These are phyloP conservation scores for Globodera rostochiensis DNA, from an alignment of 1,140 invertebrate genomes.

Conservation along the genomic window DNA sequence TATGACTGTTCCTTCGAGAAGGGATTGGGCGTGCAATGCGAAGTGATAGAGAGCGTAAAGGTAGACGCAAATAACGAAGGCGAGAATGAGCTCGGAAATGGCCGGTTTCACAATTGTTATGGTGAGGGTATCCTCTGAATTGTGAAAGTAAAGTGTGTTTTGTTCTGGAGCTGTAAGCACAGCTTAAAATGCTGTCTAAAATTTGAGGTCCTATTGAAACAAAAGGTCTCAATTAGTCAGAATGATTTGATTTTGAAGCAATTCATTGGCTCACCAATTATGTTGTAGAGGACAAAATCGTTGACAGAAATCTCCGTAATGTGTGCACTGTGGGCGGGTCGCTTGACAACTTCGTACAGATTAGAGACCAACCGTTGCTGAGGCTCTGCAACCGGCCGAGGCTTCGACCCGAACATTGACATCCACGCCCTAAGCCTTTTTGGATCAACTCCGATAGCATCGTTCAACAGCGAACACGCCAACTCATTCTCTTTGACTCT, in stretches of 20 bases:
- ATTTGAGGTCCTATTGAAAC: no score
- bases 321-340: constrained; percentile 31
- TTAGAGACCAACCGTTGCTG: constrained; percentile 30
- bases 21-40: constrained; percentile 35
- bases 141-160: neutral
- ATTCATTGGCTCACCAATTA: constrained; percentile 31
- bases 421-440: constrained; percentile 31
- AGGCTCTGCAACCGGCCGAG: constrained; percentile 37
- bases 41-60: constrained; percentile 76
- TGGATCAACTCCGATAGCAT: constrained; percentile 23
- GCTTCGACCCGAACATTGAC: constrained; percentile 44
- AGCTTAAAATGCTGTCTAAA: no score
- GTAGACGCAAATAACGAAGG: constrained; percentile 81
- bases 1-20: constrained; percentile 31
- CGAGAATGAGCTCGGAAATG: constrained; percentile 91
- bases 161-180: no score
- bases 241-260: no score
- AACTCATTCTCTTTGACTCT: constrained; percentile 18
- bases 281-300: constrained; percentile 44
- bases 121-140: constrained; percentile 52
- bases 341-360: constrained; percentile 41
- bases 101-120: constrained; percentile 86
- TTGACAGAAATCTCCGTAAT: constrained; percentile 34
- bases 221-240: no score
- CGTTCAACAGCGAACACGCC: constrained; percentile 37